Evolutionary conservation across 1,140 invertebrate genomes (phyloP).

Genomic region (Drepana arcuata): DNA sequence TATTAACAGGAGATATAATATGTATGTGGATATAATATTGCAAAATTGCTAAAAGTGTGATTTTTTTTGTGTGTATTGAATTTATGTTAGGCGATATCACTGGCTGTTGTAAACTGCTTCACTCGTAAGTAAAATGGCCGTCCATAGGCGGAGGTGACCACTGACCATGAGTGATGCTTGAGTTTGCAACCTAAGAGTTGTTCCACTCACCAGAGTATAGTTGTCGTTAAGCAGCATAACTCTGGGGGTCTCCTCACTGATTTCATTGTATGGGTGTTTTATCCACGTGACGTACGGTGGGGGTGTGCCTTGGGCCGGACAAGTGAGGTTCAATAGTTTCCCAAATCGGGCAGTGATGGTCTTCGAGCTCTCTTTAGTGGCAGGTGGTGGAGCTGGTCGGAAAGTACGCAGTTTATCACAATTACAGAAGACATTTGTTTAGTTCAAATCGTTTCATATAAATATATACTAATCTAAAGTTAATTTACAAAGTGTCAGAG

Average conservation of each 20-base stretch:
- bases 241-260: conserved; percentile 20
- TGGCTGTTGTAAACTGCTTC: too few relatives aligned
- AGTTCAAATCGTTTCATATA: background rate
- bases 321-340: conserved; percentile 35
- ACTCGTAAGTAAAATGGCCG: too few relatives aligned
- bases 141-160: too few relatives aligned
- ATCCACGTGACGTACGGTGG: conserved; percentile 44
- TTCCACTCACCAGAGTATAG: conserved; percentile 47
- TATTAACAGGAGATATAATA: conserved; percentile 1
- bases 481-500: too few relatives aligned
- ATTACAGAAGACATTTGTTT: background rate
- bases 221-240: conserved; percentile 34
- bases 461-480: background rate
- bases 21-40: conserved; percentile 1
- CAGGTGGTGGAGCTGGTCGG: conserved; percentile 48
- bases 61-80: too few relatives aligned
- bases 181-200: too few relatives aligned
- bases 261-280: conserved; percentile 55
- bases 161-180: too few relatives aligned
- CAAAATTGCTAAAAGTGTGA: conserved; percentile 1
- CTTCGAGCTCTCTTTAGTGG: conserved; percentile 37
- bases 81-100: too few relatives aligned
- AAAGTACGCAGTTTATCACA: too few relatives aligned
- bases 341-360: conserved; percentile 15
- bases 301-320: conserved; percentile 44